Percentiles rank a stretch among this genome's conserved stretches.
Evolutionary conservation across 2,888 invertebrate species (phyloP).

Genomic region (Scaptomyza cyrtandrae): DNA sequence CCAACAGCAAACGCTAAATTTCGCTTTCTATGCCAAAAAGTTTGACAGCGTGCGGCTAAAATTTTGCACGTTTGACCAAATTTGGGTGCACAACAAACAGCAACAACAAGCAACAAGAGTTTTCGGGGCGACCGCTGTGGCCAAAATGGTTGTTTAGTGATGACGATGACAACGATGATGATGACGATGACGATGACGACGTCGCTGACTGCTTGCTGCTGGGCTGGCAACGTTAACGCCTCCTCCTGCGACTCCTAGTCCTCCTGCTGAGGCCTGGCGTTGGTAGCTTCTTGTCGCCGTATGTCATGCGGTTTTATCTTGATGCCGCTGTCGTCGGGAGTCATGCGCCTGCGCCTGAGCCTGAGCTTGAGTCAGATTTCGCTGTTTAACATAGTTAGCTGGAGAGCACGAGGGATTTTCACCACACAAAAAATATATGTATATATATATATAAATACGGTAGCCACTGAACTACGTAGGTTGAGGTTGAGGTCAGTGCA

Average conservation of each 20-base stretch:
- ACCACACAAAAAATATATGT: constrained; percentile 19
- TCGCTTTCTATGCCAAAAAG: constrained; percentile 75
- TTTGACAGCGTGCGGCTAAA: constrained; percentile 77
- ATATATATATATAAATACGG: constrained; percentile 27
- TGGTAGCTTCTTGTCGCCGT: constrained; percentile 78
- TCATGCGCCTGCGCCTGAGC: constrained; percentile 60
- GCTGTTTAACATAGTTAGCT: constrained; percentile 75
- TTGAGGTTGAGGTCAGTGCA: constrained; percentile 74
- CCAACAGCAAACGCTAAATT: constrained; percentile 47
- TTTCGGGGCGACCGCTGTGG: constrained; percentile 48
- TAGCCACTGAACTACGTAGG: constrained; percentile 64
- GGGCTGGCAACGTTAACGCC: constrained; percentile 28
- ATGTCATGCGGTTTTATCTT: constrained; percentile 77
- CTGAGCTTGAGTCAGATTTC: constrained; percentile 63
- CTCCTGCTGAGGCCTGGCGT: constrained; percentile 32
- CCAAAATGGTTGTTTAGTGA: constrained; percentile 50
- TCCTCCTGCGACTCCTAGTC: constrained; percentile 25
- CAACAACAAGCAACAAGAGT: constrained; percentile 12
- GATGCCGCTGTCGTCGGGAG: constrained; percentile 72
- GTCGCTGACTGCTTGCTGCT: constrained; percentile 39
- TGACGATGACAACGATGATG: constrained; percentile 47
- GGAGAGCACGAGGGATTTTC: constrained; percentile 66
- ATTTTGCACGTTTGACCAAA: constrained; percentile 79
- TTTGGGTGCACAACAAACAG: constrained; percentile 58
- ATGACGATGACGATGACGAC: constrained; percentile 54